These are phyloP conservation scores for Oophaga sylvatica DNA, from an alignment of 2,797 vertebrate species.

Conservation along the genomic window DNA sequence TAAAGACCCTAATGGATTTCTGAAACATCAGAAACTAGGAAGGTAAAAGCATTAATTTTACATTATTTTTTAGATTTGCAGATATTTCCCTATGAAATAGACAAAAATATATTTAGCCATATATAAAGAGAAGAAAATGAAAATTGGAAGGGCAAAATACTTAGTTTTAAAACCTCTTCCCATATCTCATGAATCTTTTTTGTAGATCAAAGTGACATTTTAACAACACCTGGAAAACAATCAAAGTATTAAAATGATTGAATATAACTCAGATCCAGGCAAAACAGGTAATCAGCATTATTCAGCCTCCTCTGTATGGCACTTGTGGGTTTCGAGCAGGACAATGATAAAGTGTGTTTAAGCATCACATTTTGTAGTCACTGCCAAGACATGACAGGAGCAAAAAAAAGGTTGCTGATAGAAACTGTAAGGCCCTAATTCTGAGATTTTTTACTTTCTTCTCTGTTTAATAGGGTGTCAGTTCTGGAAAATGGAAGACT, in stretches of 20 bases:
- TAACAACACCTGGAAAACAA: conserved; percentile 23
- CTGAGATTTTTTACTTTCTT: conserved; percentile 75
- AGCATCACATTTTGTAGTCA: conserved; percentile 37
- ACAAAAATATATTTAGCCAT: not conserved
- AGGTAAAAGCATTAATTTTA: too few relatives aligned
- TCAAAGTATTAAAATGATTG: conserved; percentile 28
- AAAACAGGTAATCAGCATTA: conserved; percentile 11
- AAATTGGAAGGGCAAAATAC: not conserved
- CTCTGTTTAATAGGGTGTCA: conserved; percentile 77
- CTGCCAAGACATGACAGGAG: conserved; percentile 42
- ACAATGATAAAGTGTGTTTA: conserved; percentile 43
- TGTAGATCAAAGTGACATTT: not conserved
- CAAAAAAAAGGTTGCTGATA: conserved; percentile 65
- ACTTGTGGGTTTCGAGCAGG: not conserved
- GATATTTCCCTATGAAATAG: not conserved
- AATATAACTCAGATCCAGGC: not conserved
- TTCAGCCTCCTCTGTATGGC: not conserved
- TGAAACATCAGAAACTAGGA: too few relatives aligned
- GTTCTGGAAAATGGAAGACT: conserved; percentile 74
- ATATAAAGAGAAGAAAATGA: not conserved
- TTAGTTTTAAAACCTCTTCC: not conserved
- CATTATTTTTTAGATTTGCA: too few relatives aligned
- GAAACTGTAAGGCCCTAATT: conserved; percentile 70
- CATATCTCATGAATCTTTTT: not conserved
- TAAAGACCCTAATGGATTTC: too few relatives aligned